Evolutionary conservation across 2,888 invertebrate species (phyloP).

Genomic region (Salticus scenicus): DNA sequence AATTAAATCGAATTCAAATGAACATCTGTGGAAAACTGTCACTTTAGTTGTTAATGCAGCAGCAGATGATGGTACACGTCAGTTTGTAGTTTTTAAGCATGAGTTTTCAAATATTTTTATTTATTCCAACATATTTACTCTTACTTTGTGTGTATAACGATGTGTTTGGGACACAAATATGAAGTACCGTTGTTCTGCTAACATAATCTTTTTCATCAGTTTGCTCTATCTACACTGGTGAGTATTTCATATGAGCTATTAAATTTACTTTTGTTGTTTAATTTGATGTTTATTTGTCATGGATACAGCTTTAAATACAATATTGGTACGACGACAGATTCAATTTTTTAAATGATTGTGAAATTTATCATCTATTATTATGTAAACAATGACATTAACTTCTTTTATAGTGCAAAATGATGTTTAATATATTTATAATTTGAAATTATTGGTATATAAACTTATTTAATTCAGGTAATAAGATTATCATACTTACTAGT

Average conservation of each 20-base stretch:
- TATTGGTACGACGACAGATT: too few relatives aligned
- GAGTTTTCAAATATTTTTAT: constrained; percentile 19
- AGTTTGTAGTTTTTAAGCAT: constrained; percentile 47
- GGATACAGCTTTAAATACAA: too few relatives aligned
- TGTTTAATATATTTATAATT: too few relatives aligned
- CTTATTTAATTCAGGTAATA: too few relatives aligned
- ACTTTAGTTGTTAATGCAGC: constrained; percentile 42
- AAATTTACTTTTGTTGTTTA: too few relatives aligned
- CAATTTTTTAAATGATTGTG: too few relatives aligned
- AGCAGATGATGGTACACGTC: constrained; percentile 46
- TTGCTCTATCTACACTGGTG: constrained; percentile 54
- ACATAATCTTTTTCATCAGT: constrained; percentile 47
- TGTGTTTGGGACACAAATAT: constrained; percentile 54
- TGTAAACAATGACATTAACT: too few relatives aligned
- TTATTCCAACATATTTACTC: constrained; percentile 25
- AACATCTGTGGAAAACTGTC: constrained; percentile 42
- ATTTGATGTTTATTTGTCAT: too few relatives aligned
- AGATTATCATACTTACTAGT: too few relatives aligned
- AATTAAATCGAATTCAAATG: constrained; percentile 16
- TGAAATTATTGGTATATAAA: too few relatives aligned
- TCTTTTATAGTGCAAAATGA: too few relatives aligned
- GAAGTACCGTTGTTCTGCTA: constrained; percentile 39
- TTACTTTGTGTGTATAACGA: constrained; percentile 36
- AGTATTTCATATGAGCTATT: constrained; percentile 15
- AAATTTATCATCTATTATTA: too few relatives aligned